Conservation (phyloP, 2,888 invertebrate species). For the Philonicus albiceps region DNA sequence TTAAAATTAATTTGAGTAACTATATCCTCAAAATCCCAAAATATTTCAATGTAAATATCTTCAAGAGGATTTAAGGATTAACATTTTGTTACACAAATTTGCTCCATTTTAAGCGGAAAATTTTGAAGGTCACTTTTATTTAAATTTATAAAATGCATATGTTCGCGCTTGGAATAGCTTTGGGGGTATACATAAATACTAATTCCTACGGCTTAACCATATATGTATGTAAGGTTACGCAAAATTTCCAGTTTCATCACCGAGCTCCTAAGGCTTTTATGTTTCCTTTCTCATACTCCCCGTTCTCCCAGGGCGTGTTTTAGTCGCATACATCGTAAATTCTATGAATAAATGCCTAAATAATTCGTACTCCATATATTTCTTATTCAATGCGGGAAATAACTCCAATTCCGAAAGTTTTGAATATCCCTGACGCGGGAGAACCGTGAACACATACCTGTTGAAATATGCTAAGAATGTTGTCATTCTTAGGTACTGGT, state of each 20-base stretch:
- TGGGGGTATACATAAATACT: neutral
- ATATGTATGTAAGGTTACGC: neutral
- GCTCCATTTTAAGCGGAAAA: neutral
- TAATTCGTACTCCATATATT: conserved; percentile 15
- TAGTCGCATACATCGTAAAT: conserved; percentile 1
- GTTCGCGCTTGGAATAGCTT: neutral
- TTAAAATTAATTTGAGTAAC: too few species aligned
- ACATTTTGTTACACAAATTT: neutral
- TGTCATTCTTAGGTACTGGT: conserved; percentile 13
- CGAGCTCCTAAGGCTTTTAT: neutral
- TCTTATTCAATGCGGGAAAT: conserved; percentile 10
- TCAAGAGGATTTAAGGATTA: neutral
- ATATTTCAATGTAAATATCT: neutral
- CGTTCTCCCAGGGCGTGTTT: neutral
- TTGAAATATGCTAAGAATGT: conserved; percentile 31
- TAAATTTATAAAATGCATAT: neutral
- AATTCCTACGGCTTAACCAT: neutral
- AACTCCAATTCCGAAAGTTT: neutral
- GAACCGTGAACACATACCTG: neutral
- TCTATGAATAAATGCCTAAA: conserved; percentile 22
- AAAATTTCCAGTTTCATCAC: neutral
- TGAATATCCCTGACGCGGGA: neutral
- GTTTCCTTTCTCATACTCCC: neutral
- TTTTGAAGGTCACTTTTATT: neutral
- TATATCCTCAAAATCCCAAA: neutral